Percentiles rank a stretch among this genome's conserved stretches.
Conservation (phyloP, 2,888 invertebrate species). For the Rhogogaster chlorosoma region DNA sequence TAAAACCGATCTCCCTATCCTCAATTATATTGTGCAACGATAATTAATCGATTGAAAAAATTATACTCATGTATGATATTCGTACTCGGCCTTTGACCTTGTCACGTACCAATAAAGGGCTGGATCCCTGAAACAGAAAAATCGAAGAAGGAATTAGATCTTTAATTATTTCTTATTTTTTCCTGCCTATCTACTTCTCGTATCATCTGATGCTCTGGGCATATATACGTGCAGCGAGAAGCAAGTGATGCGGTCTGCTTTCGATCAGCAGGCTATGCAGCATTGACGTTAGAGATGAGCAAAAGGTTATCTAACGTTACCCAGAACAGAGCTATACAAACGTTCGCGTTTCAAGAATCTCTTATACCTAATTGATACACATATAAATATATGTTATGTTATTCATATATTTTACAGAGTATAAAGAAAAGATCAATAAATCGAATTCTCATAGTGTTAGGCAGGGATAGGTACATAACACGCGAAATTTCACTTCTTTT, state of each 20-base stretch:
- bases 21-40: not conserved
- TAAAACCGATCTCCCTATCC: no score
- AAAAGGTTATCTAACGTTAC: constrained; percentile 37
- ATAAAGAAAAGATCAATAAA: not conserved
- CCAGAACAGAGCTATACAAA: constrained; percentile 9
- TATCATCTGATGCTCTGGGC: not conserved
- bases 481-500: not conserved
- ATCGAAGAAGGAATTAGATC: not conserved
- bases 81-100: not conserved
- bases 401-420: not conserved
- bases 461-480: not conserved
- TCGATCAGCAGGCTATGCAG: constrained; percentile 8
- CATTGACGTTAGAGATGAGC: constrained; percentile 13
- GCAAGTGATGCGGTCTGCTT: constrained; percentile 1
- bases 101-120: constrained; percentile 42
- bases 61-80: constrained; percentile 17
- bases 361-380: not conserved
- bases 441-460: not conserved
- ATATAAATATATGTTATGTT: not conserved
- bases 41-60: not conserved
- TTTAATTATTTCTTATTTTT: not conserved
- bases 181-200: not conserved
- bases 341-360: constrained; percentile 5
- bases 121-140: constrained; percentile 40
- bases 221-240: not conserved